Percentiles rank a stretch among this genome's conserved stretches.
These are phyloP conservation scores for Prionailurus viverrinus DNA, from an alignment of 2,113 vertebrate species.

Conservation along the genomic window DNA sequence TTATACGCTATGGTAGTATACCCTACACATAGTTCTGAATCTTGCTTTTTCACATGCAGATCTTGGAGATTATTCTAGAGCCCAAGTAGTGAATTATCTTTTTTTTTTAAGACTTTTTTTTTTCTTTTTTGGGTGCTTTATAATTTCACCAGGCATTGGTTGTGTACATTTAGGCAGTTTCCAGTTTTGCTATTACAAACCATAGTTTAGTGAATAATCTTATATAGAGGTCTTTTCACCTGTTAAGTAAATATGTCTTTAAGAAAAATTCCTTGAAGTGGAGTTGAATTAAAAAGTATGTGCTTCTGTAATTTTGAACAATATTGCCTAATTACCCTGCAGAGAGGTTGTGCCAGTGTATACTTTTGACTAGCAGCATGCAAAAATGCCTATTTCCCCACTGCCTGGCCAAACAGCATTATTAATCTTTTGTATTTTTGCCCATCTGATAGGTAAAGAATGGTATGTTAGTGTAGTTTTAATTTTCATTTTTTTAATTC, in stretches of 20 bases:
- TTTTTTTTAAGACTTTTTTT: neutral
- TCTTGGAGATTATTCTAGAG: neutral
- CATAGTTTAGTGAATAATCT: neutral
- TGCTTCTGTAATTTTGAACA: conserved; percentile 34
- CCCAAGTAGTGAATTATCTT: neutral
- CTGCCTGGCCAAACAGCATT: conserved; percentile 9
- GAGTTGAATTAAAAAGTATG: conserved; percentile 12
- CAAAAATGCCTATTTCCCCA: conserved; percentile 42
- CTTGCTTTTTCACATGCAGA: neutral
- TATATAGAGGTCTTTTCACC: neutral
- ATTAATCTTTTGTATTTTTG: conserved; percentile 69
- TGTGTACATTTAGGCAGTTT: neutral
- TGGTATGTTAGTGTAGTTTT: conserved; percentile 65
- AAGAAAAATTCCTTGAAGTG: conserved; percentile 30
- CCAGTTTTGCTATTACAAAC: neutral
- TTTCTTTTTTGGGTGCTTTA: neutral
- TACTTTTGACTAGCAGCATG: neutral
- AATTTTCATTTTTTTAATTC: conserved; percentile 71
- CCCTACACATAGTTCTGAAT: neutral
- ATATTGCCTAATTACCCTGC: neutral
- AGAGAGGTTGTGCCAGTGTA: neutral
- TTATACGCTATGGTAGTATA: neutral
- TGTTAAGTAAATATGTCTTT: neutral
- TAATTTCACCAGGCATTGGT: neutral
- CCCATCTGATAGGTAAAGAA: conserved; percentile 57